A percentile compares a stretch with the other conserved stretches of the same genome.
Conservation (phyloP, 2,113 vertebrate species). For the Cyphomyrus discorhynchus region DNA sequence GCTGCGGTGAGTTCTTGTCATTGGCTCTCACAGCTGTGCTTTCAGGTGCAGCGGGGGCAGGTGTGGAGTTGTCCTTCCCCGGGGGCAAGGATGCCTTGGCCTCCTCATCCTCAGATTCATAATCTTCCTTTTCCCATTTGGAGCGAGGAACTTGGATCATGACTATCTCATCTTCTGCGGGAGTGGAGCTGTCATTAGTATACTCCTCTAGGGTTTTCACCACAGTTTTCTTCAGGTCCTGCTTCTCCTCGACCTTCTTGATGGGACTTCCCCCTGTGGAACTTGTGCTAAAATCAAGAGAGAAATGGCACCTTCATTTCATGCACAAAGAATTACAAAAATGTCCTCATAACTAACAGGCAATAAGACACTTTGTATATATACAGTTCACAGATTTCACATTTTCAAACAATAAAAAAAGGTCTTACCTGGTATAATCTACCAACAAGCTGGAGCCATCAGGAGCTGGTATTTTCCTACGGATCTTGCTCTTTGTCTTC, state of each 20-base stretch:
- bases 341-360: background rate
- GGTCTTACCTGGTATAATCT: constrained; percentile 73
- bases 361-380: background rate
- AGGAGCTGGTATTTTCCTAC: constrained; percentile 56
- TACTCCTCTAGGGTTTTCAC: constrained; percentile 78
- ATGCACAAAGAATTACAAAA: background rate
- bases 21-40: constrained; percentile 45
- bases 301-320: constrained; percentile 14
- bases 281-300: constrained; percentile 61
- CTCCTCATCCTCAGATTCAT: constrained; percentile 78
- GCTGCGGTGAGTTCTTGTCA: constrained; percentile 55
- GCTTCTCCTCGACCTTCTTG: constrained; percentile 66
- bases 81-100: constrained; percentile 47
- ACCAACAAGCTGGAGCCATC: constrained; percentile 61
- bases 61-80: constrained; percentile 42
- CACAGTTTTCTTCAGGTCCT: constrained; percentile 64
- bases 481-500: constrained; percentile 61
- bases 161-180: constrained; percentile 74
- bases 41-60: constrained; percentile 52
- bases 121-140: constrained; percentile 81
- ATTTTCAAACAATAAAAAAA: background rate
- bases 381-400: background rate
- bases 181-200: constrained; percentile 67
- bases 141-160: constrained; percentile 78
- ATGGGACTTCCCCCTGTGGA: constrained; percentile 75